Evolutionary conservation across 2,113 vertebrate genomes (phyloP).

Genomic region (Boleophthalmus pectinirostris): DNA sequence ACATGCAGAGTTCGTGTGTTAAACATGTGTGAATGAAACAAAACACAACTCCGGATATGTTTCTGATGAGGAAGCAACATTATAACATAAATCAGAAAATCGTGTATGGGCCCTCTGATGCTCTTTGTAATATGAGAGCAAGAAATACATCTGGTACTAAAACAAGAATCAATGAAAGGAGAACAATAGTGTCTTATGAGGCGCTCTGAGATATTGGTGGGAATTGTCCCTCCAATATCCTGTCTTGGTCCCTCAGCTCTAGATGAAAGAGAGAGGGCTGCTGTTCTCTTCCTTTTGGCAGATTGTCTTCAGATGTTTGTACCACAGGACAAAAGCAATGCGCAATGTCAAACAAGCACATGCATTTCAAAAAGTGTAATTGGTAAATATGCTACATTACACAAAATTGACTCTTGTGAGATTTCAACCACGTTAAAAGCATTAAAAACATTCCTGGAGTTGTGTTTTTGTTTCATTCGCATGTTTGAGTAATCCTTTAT

Average conservation of each 20-base stretch:
- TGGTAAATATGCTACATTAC: neutral
- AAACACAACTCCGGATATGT: no score
- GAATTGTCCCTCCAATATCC: constrained; percentile 3
- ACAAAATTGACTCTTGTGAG: no score
- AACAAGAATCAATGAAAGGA: neutral
- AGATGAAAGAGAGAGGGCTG: neutral
- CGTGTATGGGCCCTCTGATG: no score
- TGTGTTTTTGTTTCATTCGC: no score
- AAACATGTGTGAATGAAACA: no score
- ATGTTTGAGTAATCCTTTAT: no score
- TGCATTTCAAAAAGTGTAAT: neutral
- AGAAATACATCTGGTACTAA: neutral
- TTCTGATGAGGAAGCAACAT: no score
- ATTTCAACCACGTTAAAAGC: no score
- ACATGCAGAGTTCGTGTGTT: no score
- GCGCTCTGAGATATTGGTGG: neutral
- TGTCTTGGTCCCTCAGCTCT: neutral
- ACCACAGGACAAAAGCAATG: neutral
- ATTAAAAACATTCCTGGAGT: no score
- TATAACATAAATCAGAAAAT: no score
- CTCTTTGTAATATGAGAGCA: neutral
- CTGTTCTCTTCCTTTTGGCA: neutral
- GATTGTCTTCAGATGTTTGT: neutral
- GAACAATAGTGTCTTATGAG: neutral
- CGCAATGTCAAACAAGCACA: neutral